Evolutionary conservation across 2,113 vertebrate genomes (phyloP), one percentile per base, ranked within the genome.

Genomic region (Rhagologus leucostigma): DNA sequence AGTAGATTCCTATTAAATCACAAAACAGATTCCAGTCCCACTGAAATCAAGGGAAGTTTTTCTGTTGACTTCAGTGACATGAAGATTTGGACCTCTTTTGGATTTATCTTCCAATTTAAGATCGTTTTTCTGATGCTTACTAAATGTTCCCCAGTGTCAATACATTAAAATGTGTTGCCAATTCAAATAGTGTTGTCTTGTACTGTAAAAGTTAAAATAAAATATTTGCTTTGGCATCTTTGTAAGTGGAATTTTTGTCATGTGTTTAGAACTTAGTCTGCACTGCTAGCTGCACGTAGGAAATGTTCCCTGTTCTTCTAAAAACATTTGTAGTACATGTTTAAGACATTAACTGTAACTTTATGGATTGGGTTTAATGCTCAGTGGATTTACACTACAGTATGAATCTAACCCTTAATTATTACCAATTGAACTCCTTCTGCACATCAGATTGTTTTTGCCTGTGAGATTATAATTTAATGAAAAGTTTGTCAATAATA

Each of bases 171-270:
- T 84, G 2, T 91, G 65, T 93, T 86, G 88, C 95, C 91, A 97
- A 84, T 89, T 95, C 84, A 93, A 92, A 95, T 95, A 95, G 42
- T 5, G 8, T 94, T 96, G 69, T 84, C 79, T 90, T 89, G 91
- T 95, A 91, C 91, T 95, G 84, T 84, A 90, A 94, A 94, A 95
- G 74, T 57, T 93, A 82, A 95, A 96, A 94, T 96, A 92, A 96
- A 96, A 64, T 96, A 86, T 96, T 96, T 96, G 52, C 79, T 93
- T 96, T 97, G 93, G 95, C 96, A 62, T 92, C 56, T 39, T 86
- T 91, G 29, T 77, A 90, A 96, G 92, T 89, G 92, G 92, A 96
- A 95, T 94, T 95, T 95, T 84, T 96, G 93, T 94, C 88, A 57
- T 80, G 68, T 80, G n/a, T 81, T 94, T 92, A 92, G 95, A 96